Evolutionary conservation across 2,113 vertebrate genomes (phyloP), one percentile per base, ranked within the genome.

Genomic region (Tachycineta bicolor): DNA sequence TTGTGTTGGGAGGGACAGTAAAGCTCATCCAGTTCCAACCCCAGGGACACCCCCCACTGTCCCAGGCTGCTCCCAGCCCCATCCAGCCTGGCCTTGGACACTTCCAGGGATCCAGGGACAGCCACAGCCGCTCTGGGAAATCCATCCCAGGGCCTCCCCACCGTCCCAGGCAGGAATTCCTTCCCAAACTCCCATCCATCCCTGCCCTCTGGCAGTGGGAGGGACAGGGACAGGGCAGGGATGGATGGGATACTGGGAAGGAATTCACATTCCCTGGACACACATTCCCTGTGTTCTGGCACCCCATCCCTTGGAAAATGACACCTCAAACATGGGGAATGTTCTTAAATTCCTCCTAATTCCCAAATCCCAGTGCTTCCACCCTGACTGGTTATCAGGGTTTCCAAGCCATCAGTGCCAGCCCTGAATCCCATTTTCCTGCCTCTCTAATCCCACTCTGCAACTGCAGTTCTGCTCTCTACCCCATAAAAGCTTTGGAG

Each of bases 141-240:
- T 6, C 78, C 9, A 8, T 14, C 0, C 53, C 52, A 81, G 63
- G 1, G 2, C 10, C 52, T 56, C 0, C 52, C 28, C 41, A 47
- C 10, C 13, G 22, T 33, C 43, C 0, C 28, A 68, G 43, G 7
- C 4, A 65, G 7, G 11, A 65, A 80, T 47, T 39, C 52, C 28
- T 56, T 2, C 34, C 53, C 64, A 59, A 12, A 6, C 7, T 55
- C 20, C 39, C 76, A 65, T 9, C 76, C 2, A 23, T 0, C 39
- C 49, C 60, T 55, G n/a, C 24, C 47, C 29, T 41, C 22, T 50
- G 46, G 58, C 77, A 46, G 6, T 25, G n/a, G 39, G n/a, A 37
- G 52, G 29, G 29, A 41, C 49, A 70, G 34, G 25, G 20, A 18
- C 50, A 56, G 16, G 37, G 69, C 37, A 43, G 69, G 37, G 29